Conservation (phyloP, 2,797 vertebrate genomes). For the Falco naumanni region DNA sequence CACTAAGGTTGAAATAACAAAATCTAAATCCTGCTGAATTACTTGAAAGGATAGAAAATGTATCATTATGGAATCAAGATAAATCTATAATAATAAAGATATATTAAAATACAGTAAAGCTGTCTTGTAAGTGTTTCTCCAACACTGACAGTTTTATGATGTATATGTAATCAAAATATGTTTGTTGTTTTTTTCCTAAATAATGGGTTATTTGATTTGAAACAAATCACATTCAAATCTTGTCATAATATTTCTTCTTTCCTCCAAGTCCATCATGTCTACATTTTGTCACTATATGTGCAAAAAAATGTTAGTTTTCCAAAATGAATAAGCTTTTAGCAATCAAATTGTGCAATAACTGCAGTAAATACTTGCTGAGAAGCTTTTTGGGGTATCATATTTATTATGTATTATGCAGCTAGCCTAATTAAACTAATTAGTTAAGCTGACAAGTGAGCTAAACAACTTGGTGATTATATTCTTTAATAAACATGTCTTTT, state of each 20-base stretch:
- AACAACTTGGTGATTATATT: background rate
- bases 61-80: constrained; percentile 10
- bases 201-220: background rate
- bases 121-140: constrained; percentile 19
- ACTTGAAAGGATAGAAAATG: constrained; percentile 8
- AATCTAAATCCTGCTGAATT: background rate
- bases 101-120: constrained; percentile 43
- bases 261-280: background rate
- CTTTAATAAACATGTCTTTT: background rate
- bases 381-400: background rate
- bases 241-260: constrained; percentile 3
- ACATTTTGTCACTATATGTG: background rate
- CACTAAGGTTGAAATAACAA: background rate
- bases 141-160: constrained; percentile 42
- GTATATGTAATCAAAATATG: constrained; percentile 19
- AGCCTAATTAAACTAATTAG: constrained; percentile 21
- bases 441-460: constrained; percentile 26
- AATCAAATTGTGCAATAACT: constrained; percentile 4
- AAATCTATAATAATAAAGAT: constrained; percentile 51
- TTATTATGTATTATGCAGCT: background rate
- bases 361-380: background rate
- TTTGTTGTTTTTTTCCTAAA: background rate
- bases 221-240: constrained; percentile 7
- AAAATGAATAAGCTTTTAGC: background rate
- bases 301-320: constrained; percentile 5